Conservation (phyloP, 2,797 vertebrate genomes). For the Pagetopsis macropterus region DNA sequence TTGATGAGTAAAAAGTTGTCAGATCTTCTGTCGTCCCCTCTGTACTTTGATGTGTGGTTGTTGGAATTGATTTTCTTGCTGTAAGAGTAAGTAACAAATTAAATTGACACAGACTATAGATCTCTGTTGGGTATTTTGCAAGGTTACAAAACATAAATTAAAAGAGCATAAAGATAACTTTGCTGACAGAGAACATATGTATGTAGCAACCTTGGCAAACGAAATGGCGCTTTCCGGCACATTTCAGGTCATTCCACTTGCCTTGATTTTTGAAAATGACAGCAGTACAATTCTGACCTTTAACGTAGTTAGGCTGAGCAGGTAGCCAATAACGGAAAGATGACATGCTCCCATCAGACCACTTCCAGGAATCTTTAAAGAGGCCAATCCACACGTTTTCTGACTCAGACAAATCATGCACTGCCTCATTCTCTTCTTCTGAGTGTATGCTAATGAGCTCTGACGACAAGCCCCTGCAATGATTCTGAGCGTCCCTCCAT, state of each 20-base stretch:
- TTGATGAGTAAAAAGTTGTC: background rate
- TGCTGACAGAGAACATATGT: conserved; percentile 4
- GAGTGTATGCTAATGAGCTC: conserved; percentile 71
- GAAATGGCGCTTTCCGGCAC: conserved; percentile 25
- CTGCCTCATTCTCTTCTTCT: conserved; percentile 54
- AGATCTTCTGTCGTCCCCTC: background rate
- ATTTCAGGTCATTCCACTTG: conserved; percentile 66
- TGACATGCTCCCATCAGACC: conserved; percentile 73
- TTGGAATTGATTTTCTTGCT: conserved; percentile 41
- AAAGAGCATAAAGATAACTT: conserved; percentile 2
- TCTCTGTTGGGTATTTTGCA: background rate
- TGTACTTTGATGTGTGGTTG: conserved; percentile 20
- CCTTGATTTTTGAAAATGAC: conserved; percentile 43
- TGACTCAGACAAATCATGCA: conserved; percentile 34
- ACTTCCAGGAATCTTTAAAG: conserved; percentile 78
- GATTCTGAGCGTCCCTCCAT: conserved; percentile 68
- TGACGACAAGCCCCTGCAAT: conserved; percentile 62
- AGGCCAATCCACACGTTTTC: conserved; percentile 74
- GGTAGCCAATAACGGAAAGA: conserved; percentile 73
- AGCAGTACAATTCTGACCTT: conserved; percentile 50
- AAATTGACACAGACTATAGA: background rate
- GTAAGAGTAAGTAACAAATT: conserved; percentile 25
- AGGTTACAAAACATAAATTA: background rate
- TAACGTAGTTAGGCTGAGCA: conserved; percentile 31
- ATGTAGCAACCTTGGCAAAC: conserved; percentile 59